These are phyloP conservation scores for Nyctalus aviator DNA, from an alignment of 2,797 vertebrate species.

Conservation along the genomic window DNA sequence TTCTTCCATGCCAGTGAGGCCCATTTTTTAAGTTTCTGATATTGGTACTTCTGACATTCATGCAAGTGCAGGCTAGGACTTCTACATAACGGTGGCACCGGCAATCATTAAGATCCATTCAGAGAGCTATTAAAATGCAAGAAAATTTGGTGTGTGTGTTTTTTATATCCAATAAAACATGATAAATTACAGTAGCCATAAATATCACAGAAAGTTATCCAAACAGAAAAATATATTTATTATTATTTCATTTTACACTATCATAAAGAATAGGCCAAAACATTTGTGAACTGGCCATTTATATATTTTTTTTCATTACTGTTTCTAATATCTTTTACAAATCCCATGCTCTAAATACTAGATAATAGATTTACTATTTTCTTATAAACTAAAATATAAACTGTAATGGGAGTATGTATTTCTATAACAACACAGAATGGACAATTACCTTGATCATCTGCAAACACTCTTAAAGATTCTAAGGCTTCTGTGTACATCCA, in stretches of 20 bases:
- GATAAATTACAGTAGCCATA: neutral
- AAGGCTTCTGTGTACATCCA: conserved; percentile 94
- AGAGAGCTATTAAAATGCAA: conserved; percentile 10
- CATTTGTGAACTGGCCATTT: neutral
- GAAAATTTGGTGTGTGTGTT: neutral
- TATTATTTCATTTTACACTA: conserved; percentile 3
- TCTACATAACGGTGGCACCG: neutral
- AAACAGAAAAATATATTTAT: neutral
- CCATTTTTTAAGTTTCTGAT: neutral
- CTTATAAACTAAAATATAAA: conserved; percentile 2
- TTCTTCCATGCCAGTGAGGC: neutral
- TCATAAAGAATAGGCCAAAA: conserved; percentile 28
- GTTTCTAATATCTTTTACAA: conserved; percentile 25
- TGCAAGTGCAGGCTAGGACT: neutral
- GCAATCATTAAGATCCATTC: neutral
- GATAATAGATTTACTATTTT: neutral
- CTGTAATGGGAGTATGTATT: neutral
- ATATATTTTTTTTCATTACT: neutral
- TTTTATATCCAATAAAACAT: conserved; percentile 7
- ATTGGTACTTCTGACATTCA: neutral
- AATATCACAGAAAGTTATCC: neutral
- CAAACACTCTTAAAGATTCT: conserved; percentile 93
- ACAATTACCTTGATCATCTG: conserved; percentile 89
- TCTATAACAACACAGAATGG: neutral
- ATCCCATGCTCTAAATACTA: neutral